Base-by-base conservation (phyloP, 2,888 invertebrate species). In the Alloscopus bannaensis region DNA sequence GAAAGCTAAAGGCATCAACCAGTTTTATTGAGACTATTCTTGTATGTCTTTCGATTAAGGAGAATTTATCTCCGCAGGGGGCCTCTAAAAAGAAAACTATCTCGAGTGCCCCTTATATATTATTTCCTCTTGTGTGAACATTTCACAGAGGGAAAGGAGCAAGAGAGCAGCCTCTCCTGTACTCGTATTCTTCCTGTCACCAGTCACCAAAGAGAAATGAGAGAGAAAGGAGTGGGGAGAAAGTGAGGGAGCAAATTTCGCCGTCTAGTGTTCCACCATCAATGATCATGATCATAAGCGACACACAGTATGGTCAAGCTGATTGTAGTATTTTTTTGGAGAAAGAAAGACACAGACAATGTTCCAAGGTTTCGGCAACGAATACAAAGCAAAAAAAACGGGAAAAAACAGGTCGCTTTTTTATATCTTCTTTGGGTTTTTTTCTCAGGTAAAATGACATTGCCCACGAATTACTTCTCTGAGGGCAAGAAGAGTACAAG, bases 31-130 rank as follows among this genome's bases (percentile, higher is more conserved):
- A 80, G 79, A 76, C 65, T 78, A 70, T 75, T 84, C 75, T 73
- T 78, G 73, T 83, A 84, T 83, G 84, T 84, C 83, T 86, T 84
- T 84, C 86, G 86, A 86, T 86, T 86, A 86, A 86, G 83, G 81
- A 84, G 83, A 86, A 86, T 86, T 86, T 86, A 86, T 86, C 84
- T 84, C 80, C 84, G 82, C 86, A 80, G 68, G 82, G 86, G 86
- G 83, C 80, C 84, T 82, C 84, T 84, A 84, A 84, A n/a, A 81
- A 83, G 82, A 83, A 85, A 81, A 73, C 73, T 80, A 73, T 83
- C 81, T 81, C 68, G 76, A 79, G 75, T 77, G 66, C 62, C 57
- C 45, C 80, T 75, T n/a, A n/a, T n/a, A 64, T 64, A 64, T 64
- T 64, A 64, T 64, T 64, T 79, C 66, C 68, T 68, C 79, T 28